Base-by-base conservation (phyloP, 2,113 vertebrate species). In the Mastomys coucha region DNA sequence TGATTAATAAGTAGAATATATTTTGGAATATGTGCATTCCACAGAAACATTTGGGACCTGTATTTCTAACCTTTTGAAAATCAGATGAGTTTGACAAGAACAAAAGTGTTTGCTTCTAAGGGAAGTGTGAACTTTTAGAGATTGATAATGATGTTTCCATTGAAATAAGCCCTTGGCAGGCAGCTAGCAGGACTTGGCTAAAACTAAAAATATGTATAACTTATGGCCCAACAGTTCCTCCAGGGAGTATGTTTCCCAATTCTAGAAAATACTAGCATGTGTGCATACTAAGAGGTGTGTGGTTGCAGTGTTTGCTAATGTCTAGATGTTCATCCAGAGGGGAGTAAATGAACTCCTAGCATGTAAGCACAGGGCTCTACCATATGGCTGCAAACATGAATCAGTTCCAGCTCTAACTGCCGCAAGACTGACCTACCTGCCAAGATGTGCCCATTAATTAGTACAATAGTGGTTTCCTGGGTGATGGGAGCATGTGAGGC, bases 341-440 rank as follows among this genome's bases (percentile, higher is more conserved):
- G 5, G 14, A 28, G 31, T 33, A 42, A 69, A 49, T 70, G 42
- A 56, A 53, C 95, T 31, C 28, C 58, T 19, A 42, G 67, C 1
- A 0, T 0, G 1, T 26, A 2, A 14, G 2, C 76, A 3, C 4
- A 2, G 5, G 22, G n/a, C 26, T 24, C 73, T 81, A 2, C 1
- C 11, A 0, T 39, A 19, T 3, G 92, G 42, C 56, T 51, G 19
- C 22, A 22, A 60, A 51, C 69, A 53, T 28, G 82, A 63, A 76
- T 51, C 49, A 0, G 0, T 33, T 49, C 45, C 42, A 22, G 49
- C 45, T 22, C 45, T 87, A 45, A 49, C 36, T 69, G 60, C 82
- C 33, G 2, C 39, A 45, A 33, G 20, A 12, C 16, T 9, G 4
- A 67, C 39, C 39, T 33, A 28, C 42, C 28, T 6, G 63, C 60